These are phyloP conservation scores for Poecilia latipinna DNA, from an alignment of 2,113 vertebrate species.

Conservation along the genomic window DNA sequence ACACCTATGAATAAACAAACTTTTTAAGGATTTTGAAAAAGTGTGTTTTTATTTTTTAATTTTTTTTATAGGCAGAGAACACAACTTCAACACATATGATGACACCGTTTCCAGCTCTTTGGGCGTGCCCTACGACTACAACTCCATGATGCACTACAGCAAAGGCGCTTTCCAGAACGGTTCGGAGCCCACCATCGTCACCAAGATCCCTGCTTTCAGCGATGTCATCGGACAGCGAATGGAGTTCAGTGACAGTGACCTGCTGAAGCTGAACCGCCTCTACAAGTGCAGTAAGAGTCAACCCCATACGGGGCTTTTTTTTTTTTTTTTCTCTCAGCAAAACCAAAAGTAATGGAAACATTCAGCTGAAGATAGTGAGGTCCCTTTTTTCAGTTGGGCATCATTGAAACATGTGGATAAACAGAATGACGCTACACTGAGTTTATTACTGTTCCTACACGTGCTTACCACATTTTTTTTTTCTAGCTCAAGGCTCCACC, in stretches of 20 bases:
- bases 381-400: not conserved
- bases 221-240: slow-evolving; percentile 92
- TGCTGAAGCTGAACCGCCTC: slow-evolving; percentile 86
- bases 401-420: not conserved
- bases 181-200: slow-evolving; percentile 87
- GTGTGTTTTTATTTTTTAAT: not conserved
- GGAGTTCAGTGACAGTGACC: slow-evolving; percentile 92
- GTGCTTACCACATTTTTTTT: slow-evolving; percentile 19
- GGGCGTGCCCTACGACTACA: slow-evolving; percentile 92
- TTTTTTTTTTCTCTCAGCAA: not conserved
- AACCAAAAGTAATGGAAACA: not conserved
- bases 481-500: slow-evolving; percentile 83
- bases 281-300: slow-evolving; percentile 90
- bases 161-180: slow-evolving; percentile 86
- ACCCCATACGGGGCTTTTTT: not conserved
- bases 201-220: slow-evolving; percentile 86
- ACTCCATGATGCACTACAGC: slow-evolving; percentile 94
- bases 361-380: not conserved
- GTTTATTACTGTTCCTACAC: slow-evolving; percentile 37
- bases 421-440: not conserved
- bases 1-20: not conserved
- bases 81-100: slow-evolving; percentile 87
- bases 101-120: slow-evolving; percentile 81
- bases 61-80: slow-evolving; percentile 60
- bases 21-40: not conserved